Conservation (phyloP, 2,888 invertebrate genomes). For the Pristionchus arcanus region DNA sequence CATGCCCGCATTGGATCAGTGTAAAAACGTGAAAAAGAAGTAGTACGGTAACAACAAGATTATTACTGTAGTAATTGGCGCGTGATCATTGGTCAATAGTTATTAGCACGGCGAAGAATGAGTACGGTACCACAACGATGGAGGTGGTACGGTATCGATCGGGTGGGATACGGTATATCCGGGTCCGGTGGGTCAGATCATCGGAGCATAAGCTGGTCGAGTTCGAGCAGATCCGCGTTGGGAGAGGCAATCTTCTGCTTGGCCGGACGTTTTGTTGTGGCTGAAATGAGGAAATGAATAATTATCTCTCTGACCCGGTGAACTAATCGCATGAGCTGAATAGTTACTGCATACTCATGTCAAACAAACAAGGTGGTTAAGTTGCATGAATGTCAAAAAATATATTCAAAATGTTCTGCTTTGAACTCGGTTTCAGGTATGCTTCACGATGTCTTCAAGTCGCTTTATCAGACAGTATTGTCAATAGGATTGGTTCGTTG, state of each 20-base stretch:
- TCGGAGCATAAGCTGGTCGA: slow-evolving; percentile 52
- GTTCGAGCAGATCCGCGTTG: slow-evolving; percentile 52
- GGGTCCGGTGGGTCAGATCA: slow-evolving; percentile 33
- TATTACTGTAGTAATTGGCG: slow-evolving; percentile 9
- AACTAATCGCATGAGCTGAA: no score
- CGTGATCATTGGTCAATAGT: slow-evolving; percentile 20
- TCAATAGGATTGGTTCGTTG: no score
- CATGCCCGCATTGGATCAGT: slow-evolving; percentile 26
- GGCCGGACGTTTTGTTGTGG: slow-evolving; percentile 31
- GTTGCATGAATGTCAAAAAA: not conserved
- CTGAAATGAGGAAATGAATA: not conserved
- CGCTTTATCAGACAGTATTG: no score
- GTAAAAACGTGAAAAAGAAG: slow-evolving; percentile 13
- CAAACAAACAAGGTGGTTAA: no score
- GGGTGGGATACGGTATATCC: not conserved
- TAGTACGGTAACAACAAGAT: not conserved
- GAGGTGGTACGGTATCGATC: not conserved
- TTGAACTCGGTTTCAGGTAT: no score
- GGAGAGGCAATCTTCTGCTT: slow-evolving; percentile 23
- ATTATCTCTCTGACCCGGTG: not conserved
- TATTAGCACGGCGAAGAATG: not conserved
- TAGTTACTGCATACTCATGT: no score
- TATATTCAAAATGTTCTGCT: not conserved
- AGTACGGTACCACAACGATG: not conserved
- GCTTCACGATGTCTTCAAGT: no score